phyloP scores from a whole-genome alignment of 2,797 vertebrate genomes.

The Balearica regulorum region DNA sequence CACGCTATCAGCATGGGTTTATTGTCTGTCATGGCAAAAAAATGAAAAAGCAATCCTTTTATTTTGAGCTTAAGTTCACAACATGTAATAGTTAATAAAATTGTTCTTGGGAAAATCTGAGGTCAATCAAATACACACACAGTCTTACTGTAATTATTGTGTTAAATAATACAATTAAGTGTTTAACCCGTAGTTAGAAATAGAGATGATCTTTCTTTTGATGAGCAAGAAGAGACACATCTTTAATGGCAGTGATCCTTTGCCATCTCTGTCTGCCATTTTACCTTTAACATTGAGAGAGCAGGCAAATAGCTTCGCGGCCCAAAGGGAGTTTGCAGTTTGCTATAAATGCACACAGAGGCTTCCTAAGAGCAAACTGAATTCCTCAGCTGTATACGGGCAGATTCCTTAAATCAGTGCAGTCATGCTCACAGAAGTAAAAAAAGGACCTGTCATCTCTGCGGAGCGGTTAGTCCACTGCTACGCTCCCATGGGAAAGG shows the following conservation, averaged over 20 bases:
- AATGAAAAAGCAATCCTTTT: too few species aligned
- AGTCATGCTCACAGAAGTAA: constrained; percentile 45
- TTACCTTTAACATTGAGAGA: neutral
- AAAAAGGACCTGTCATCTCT: constrained; percentile 40
- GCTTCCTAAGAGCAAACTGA: neutral
- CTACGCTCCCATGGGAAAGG: constrained; percentile 55
- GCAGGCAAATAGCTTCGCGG: neutral
- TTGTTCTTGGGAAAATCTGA: neutral
- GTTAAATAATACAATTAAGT: neutral
- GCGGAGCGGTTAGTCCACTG: neutral
- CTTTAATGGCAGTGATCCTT: neutral
- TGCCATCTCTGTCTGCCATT: neutral
- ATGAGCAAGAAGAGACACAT: neutral
- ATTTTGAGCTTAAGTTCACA: neutral
- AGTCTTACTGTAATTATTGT: neutral
- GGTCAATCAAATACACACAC: neutral
- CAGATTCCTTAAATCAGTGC: constrained; percentile 41
- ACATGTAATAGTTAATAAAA: neutral
- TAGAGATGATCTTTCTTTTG: neutral
- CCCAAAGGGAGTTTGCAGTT: neutral
- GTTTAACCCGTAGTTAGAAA: neutral
- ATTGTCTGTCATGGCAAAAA: neutral
- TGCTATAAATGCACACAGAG: neutral
- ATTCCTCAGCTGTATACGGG: constrained; percentile 8
- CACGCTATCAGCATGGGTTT: neutral